Percentiles rank a stretch among this genome's conserved stretches.
phyloP scores from a whole-genome alignment of 2,797 vertebrate species.

The Nasua narica region DNA sequence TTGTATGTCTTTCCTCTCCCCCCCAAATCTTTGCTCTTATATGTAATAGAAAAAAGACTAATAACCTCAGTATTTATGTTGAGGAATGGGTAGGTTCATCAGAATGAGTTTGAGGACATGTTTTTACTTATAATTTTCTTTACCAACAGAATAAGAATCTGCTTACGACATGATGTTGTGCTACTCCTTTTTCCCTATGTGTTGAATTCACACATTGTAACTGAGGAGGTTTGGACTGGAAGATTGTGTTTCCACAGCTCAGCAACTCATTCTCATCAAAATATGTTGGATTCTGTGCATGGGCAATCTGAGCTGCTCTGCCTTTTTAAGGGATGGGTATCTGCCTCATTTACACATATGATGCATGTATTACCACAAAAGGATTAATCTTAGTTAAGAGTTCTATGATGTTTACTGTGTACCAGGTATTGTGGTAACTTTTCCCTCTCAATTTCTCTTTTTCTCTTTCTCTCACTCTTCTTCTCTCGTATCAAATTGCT shows the following conservation, averaged over 20 bases:
- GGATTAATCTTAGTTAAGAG: slow-evolving; percentile 34
- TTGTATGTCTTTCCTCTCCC: background rate
- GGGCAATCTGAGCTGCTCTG: background rate
- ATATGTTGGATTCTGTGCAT: slow-evolving; percentile 33
- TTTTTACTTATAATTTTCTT: slow-evolving; percentile 42
- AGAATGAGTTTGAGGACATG: background rate
- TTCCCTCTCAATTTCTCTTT: background rate
- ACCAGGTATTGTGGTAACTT: background rate
- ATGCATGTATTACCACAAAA: background rate
- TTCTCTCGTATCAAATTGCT: background rate
- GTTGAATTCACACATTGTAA: slow-evolving; percentile 44
- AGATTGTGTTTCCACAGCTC: slow-evolving; percentile 30
- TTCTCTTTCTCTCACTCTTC: too few relatives aligned
- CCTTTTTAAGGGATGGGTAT: background rate
- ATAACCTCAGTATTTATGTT: background rate
- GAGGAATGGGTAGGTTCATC: background rate
- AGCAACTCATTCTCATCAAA: slow-evolving; percentile 10
- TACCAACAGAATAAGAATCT: slow-evolving; percentile 12
- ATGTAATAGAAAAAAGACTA: background rate
- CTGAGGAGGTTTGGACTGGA: slow-evolving; percentile 20
- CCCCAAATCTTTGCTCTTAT: background rate
- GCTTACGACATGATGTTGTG: background rate
- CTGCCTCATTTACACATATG: slow-evolving; percentile 23
- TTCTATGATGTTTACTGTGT: slow-evolving; percentile 28
- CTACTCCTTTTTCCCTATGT: slow-evolving; percentile 10